Base-by-base conservation (phyloP, 2,888 invertebrate species). In the Spodoptera exigua region DNA sequence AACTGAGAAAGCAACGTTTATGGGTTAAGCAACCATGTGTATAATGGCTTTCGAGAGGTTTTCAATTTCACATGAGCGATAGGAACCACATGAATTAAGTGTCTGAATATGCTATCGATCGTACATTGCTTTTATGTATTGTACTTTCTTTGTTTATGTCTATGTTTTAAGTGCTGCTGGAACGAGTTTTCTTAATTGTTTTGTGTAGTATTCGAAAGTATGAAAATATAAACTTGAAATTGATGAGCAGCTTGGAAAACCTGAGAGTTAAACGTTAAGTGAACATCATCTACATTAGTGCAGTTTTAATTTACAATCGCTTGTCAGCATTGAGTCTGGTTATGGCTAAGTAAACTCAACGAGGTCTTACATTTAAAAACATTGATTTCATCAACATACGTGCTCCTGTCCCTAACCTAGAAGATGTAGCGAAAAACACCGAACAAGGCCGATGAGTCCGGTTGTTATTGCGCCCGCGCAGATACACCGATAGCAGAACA, bases 1-100 rank as follows among this genome's bases (percentile, higher is more conserved):
- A 82, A 81, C 74, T 82, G 84, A 84, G 85, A 85, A 85, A 83
- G 82, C 78, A 66, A 75, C 84, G 73, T 83, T 85, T 85, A 85
- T 81, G 76, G 83, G 81, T 81, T 81, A 80, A 64, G 80, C 67
- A 75, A 81, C 81, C 83, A 77, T 81, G 84, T 80, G 81, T 78
- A 82, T 73, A 76, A 79, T 74, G 59, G 76, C 69, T 71, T 77
- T 80, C 72, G 67, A 75, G 76, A 61, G 66, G 67, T 77, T 78
- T 81, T 80, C 81, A 74, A 81, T 80, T 80, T 79, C 82, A 76
- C 69, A 75, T 74, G 74, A 79, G 73, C 66, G 65, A 70, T 69
- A 52, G 59, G 64, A 67, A 69, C 62, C 70, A 69, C 52, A 69
- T 64, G 63, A 61, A 62, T 74, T 70, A 75, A 27, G 7, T 27